Percentiles rank a stretch among this genome's conserved stretches.
phyloP scores from a whole-genome alignment of 2,113 vertebrate genomes.

The Nothocercus nigrocapillus region DNA sequence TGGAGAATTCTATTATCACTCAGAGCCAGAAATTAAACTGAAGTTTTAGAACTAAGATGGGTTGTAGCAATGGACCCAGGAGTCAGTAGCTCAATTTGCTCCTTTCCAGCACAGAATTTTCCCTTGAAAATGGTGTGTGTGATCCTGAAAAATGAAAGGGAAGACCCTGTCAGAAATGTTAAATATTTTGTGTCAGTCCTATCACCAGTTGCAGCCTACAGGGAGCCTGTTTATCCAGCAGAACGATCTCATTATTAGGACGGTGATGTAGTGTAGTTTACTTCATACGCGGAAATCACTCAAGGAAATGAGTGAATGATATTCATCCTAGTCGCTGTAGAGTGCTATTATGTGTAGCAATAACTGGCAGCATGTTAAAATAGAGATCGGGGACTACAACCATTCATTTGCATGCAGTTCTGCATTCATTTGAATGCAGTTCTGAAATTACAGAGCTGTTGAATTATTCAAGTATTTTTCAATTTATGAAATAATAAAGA shows the following conservation, averaged over 20 bases:
- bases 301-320: constrained; percentile 60
- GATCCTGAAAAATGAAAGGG: constrained; percentile 42
- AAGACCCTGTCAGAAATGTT: constrained; percentile 49
- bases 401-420: constrained; percentile 27
- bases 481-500: constrained; percentile 62
- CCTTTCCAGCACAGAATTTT: constrained; percentile 65
- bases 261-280: constrained; percentile 68
- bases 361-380: constrained; percentile 74
- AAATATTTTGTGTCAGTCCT: constrained; percentile 67
- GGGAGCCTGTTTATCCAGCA: constrained; percentile 69
- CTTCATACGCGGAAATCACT: constrained; percentile 64
- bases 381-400: constrained; percentile 51
- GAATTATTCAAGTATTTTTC: constrained; percentile 72
- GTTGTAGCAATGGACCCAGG: background rate
- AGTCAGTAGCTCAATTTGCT: constrained; percentile 65
- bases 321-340: constrained; percentile 38
- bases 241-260: constrained; percentile 70
- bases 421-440: background rate
- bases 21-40: constrained; percentile 55
- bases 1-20: constrained; percentile 34
- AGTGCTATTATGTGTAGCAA: constrained; percentile 54
- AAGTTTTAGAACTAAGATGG: constrained; percentile 46
- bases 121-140: constrained; percentile 36
- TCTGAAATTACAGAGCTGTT: constrained; percentile 69
- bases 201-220: constrained; percentile 54